Evolutionary conservation across 2,888 invertebrate genomes (phyloP).

Genomic region (Caenorhabditis becei): DNA sequence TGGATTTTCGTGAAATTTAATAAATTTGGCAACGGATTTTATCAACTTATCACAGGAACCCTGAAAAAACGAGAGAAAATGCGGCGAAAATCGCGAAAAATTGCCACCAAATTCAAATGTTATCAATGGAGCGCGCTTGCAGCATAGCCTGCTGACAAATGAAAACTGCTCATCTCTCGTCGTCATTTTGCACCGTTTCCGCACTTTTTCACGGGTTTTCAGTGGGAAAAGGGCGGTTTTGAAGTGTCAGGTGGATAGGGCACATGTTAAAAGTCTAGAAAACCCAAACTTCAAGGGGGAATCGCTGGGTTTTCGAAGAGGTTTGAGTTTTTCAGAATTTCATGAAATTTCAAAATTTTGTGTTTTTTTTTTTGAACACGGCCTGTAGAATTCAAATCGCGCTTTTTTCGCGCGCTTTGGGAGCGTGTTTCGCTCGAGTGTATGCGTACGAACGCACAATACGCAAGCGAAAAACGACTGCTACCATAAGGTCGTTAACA

Average conservation of each 20-base stretch:
- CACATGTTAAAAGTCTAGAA: background rate
- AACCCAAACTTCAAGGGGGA: background rate
- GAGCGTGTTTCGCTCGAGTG: no score
- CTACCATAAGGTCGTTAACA: no score
- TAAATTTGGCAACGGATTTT: no score
- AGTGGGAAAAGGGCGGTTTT: background rate
- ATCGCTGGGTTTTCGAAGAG: background rate
- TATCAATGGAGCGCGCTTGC: slow-evolving; percentile 47
- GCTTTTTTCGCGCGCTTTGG: no score
- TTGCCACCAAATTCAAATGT: background rate
- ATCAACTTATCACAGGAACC: no score
- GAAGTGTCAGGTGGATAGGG: slow-evolving; percentile 9
- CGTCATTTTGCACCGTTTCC: slow-evolving; percentile 33
- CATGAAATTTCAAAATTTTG: no score
- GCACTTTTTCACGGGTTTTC: slow-evolving; percentile 11
- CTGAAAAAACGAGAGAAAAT: slow-evolving; percentile 1
- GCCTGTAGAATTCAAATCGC: no score
- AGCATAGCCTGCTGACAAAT: background rate
- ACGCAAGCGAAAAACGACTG: no score
- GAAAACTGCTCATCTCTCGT: background rate
- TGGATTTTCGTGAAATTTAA: no score
- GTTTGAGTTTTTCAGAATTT: background rate
- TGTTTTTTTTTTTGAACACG: no score
- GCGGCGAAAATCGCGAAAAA: background rate
- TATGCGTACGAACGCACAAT: no score